Base-by-base conservation (phyloP, 2,113 vertebrate species). In the Thalassarche chlororhynchos region DNA sequence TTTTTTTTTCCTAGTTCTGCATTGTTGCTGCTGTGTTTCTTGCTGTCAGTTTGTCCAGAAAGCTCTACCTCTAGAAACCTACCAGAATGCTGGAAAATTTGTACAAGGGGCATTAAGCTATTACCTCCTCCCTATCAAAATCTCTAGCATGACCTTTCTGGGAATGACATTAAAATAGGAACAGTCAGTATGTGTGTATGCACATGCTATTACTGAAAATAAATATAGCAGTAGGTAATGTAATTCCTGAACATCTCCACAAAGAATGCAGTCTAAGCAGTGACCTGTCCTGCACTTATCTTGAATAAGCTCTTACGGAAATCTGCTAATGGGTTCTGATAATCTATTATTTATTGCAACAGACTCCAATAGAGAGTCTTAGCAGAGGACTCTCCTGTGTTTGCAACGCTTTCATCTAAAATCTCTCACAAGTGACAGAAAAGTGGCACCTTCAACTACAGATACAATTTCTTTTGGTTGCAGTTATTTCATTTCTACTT, bases 261-360 rank as follows among this genome's bases (percentile, higher is more conserved):
- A 61, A 97, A 95, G 84, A 96, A 92, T 84, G 71, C 89, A 76
- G 46, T 44, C 72, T 93, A 96, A 97, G 96, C 91, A 97, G 74
- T 89, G 88, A 96, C 94, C 89, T 95, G 90, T 94, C 62, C 84
- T 85, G 87, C 87, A 95, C 86, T 96, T 95, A 66, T 96, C 84
- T 96, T 96, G 75, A 97, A 94, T 85, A 52, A 94, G 86, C 81
- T 96, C 82, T 97, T 97, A 94, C 94, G 94, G 94, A 98, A 97
- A 96, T 96, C 83, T 95, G 77, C 97, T 98, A 98, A 98, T 98
- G 96, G 84, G n/a, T 95, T 95, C 91, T 94, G 90, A 89, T 97
- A 98, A 98, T 98, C 91, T 97, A 98, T 98, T 98, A 98, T 98
- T 98, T 97, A 98, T 98, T 85, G 71, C 86, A 95, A 96, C 38